These are phyloP conservation scores for Umimayanthus chanpuru DNA, from an alignment of 92 coral and sea anemone species.

Conservation along the genomic window DNA sequence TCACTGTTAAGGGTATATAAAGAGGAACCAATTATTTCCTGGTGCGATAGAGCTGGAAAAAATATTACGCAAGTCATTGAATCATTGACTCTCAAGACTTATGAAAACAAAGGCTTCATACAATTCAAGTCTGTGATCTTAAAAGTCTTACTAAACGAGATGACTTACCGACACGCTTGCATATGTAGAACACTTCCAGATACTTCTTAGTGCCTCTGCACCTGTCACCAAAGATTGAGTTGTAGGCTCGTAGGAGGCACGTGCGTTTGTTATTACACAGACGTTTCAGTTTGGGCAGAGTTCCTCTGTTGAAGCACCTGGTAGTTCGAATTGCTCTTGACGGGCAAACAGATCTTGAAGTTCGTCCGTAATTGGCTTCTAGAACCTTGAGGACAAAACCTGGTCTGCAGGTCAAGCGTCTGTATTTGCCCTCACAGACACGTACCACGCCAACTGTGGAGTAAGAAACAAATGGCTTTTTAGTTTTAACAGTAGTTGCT, in stretches of 20 bases:
- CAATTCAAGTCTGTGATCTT: not conserved
- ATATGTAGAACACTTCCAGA: conserved; percentile 35
- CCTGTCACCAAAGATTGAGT: conserved; percentile 43
- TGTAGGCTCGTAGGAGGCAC: conserved; percentile 25
- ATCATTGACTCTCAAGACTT: no score
- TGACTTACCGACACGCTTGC: conserved; percentile 8
- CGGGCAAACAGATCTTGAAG: conserved; percentile 1
- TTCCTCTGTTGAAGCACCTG: conserved; percentile 33
- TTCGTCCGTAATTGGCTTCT: conserved; percentile 11
- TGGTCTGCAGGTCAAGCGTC: not conserved
- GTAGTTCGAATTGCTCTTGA: not conserved
- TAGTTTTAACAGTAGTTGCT: no score
- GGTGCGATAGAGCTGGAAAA: no score
- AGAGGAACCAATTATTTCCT: no score
- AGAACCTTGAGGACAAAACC: not conserved
- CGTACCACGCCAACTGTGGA: conserved; percentile 5
- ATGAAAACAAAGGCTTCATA: no score
- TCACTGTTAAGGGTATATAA: no score
- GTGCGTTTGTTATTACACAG: conserved; percentile 20
- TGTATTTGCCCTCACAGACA: not conserved
- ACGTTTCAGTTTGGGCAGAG: conserved; percentile 27
- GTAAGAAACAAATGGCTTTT: not conserved
- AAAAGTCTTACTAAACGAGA: not conserved
- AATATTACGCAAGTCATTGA: no score
- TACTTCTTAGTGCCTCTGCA: conserved; percentile 50